These are phyloP conservation scores for Callaeas wilsoni DNA, from an alignment of 2,113 vertebrate species.

Conservation along the genomic window DNA sequence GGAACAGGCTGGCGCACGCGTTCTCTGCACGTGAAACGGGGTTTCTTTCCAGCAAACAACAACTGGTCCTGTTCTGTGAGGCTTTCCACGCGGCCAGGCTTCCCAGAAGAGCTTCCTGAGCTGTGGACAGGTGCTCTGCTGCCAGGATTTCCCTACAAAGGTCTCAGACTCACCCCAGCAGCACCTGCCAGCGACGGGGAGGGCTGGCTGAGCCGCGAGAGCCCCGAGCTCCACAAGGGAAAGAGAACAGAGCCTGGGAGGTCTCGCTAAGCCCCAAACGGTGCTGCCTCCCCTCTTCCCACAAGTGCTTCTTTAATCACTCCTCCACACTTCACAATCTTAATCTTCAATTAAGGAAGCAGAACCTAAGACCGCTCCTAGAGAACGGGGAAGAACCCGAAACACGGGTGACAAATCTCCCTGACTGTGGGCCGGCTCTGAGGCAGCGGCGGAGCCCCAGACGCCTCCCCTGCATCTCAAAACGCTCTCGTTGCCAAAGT, in stretches of 20 bases:
- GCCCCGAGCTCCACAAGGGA: not conserved
- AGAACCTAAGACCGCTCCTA: not conserved
- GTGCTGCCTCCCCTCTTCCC: constrained; percentile 37
- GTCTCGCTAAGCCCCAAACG: constrained; percentile 33
- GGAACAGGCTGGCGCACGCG: rapidly evolving
- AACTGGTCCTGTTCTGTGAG: rapidly evolving
- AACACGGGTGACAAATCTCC: not conserved
- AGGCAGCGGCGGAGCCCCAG: not conserved
- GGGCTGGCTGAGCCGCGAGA: not conserved
- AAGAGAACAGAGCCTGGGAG: not conserved
- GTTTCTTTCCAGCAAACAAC: not conserved
- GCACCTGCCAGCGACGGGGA: not conserved
- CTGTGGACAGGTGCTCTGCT: not conserved
- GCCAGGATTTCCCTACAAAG: not conserved
- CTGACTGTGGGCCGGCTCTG: not conserved
- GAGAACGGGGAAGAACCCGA: not conserved
- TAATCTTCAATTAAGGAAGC: constrained; percentile 55
- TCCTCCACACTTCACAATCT: not conserved
- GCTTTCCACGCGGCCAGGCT: not conserved
- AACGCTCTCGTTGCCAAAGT: not conserved
- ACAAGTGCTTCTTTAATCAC: constrained; percentile 46
- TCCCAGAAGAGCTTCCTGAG: not conserved
- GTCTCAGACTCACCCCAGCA: rapidly evolving
- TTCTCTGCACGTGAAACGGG: rapidly evolving
- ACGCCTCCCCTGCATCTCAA: not conserved